Base-by-base conservation (phyloP, 2,113 vertebrate genomes). In the Verasper variegatus region DNA sequence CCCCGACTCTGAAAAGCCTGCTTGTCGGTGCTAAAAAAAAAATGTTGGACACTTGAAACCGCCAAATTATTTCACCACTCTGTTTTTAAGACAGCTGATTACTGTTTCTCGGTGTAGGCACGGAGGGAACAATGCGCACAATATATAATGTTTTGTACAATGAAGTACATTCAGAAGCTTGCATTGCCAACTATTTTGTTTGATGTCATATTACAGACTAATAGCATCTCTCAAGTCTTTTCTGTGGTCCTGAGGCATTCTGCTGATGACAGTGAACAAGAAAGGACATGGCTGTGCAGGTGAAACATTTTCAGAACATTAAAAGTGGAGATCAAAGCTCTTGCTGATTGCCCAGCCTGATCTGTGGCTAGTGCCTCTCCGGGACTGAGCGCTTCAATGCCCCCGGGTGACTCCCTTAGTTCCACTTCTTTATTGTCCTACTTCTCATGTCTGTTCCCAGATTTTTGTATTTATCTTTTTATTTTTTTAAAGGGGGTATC, bases 251-350 rank as follows among this genome's bases (percentile, higher is more conserved):
- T 11, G 20, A 68, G 68, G 56, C 59, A 14, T 81, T 80, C 57
- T 49, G 65, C 80, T 67, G 73, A 63, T 86, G 69, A 68, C 62
- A 37, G 67, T 71, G 49, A 69, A 70, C 66, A 74, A 60, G 79
- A 77, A 49, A 68, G 86, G 86, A 68, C 73, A 17, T 9, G 79
- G 75, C 52, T 24, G 57, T 78, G 87, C 92, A 92, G 91, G 91
- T 93, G 87, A 76, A 83, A 81, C 61, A 35, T 76, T 82, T 84
- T 89, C 26, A 20, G 59, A 67, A 74, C 73, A 88, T 81, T 74
- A 91, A 89, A 90, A 78, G 57, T 60, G 24, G 72, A 82, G 87
- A 92, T 93, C 91, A 92, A 91, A 92, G 90, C 71, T 57, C 31
- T 21, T 20, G 47, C 70, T 69, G 70, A 78, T 69, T 52, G 72